Evolutionary conservation across 2,888 invertebrate species (phyloP).

Genomic region (Drosophila nr. perissopoda): DNA sequence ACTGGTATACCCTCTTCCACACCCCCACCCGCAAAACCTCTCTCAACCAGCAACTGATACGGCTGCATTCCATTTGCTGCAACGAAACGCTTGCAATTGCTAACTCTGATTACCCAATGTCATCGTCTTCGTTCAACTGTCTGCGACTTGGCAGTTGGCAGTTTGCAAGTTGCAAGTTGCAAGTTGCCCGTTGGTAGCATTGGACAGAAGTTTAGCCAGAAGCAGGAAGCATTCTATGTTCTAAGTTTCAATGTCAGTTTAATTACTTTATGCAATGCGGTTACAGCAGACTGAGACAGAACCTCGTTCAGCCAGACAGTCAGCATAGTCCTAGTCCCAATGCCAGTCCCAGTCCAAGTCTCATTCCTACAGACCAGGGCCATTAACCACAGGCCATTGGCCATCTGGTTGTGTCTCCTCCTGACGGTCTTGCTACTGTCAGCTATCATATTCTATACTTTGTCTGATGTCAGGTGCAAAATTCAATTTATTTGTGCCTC

Average conservation of each 20-base stretch:
- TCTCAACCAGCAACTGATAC: conserved; percentile 59
- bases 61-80: conserved; percentile 73
- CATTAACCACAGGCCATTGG: conserved; percentile 73
- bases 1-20: conserved; percentile 40
- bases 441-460: conserved; percentile 39
- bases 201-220: conserved; percentile 64
- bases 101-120: conserved; percentile 79
- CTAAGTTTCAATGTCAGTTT: conserved; percentile 81
- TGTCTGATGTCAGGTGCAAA: conserved; percentile 38
- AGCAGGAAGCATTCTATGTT: conserved; percentile 80
- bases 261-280: conserved; percentile 77
- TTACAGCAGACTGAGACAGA: conserved; percentile 49
- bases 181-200: conserved; percentile 45
- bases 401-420: conserved; percentile 28
- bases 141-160: conserved; percentile 45
- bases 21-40: background rate
- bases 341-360: background rate
- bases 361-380: conserved; percentile 37
- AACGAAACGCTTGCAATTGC: conserved; percentile 64
- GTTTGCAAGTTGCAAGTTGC: conserved; percentile 22
- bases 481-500: conserved; percentile 39
- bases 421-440: conserved; percentile 27
- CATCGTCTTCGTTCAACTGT: conserved; percentile 71
- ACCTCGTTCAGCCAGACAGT: conserved; percentile 7
- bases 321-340: background rate